phyloP scores from a whole-genome alignment of 1,140 invertebrate genomes.

The Drosophila elegans region DNA sequence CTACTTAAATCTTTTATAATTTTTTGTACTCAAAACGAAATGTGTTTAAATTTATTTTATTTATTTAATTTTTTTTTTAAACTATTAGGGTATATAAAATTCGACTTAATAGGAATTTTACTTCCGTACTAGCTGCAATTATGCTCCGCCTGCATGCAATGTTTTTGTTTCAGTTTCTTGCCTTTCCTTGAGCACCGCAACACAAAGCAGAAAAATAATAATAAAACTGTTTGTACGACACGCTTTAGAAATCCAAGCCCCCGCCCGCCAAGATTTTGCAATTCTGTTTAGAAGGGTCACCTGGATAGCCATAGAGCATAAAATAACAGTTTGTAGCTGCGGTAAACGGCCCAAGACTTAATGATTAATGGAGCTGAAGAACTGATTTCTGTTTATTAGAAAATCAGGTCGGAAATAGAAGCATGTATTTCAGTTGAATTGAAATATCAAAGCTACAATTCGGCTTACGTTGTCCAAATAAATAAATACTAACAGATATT shows the following conservation, averaged over 20 bases:
- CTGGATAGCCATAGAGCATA: constrained; percentile 55
- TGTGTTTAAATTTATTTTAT: no score
- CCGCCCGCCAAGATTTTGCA: constrained; percentile 28
- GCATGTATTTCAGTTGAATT: neutral
- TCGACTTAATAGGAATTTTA: neutral
- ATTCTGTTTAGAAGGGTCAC: constrained; percentile 50
- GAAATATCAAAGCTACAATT: no score
- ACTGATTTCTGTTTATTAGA: neutral
- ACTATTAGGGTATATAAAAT: neutral
- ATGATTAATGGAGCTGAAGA: constrained; percentile 6
- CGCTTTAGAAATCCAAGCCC: constrained; percentile 50
- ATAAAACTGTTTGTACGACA: constrained; percentile 41
- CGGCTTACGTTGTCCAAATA: neutral
- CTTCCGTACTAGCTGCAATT: constrained; percentile 33
- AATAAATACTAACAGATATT: neutral
- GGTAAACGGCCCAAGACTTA: constrained; percentile 5
- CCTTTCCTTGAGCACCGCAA: constrained; percentile 22
- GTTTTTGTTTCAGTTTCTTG: constrained; percentile 33
- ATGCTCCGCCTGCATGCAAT: constrained; percentile 59
- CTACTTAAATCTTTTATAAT: neutral
- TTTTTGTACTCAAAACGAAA: no score
- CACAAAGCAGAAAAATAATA: constrained; percentile 10
- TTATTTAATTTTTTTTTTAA: no score
- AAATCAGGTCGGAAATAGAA: neutral
- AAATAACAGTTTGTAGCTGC: constrained; percentile 20